Conservation (phyloP, 2,113 vertebrate genomes). For the Pelecanus crispus region DNA sequence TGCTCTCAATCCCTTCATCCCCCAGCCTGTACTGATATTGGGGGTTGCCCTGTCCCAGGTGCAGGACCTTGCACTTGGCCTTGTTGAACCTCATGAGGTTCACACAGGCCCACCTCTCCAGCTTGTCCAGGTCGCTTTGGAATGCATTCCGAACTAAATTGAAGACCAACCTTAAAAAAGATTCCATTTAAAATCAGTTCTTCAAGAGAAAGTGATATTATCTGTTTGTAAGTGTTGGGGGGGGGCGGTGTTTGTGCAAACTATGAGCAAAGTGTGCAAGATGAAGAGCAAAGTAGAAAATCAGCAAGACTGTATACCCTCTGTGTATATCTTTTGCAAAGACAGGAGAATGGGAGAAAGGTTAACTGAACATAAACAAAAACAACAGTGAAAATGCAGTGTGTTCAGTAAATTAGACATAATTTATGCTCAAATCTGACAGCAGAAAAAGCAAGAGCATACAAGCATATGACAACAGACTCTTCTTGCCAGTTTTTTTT, state of each 20-base stretch:
- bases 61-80: too few relatives aligned
- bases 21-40: too few relatives aligned
- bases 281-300: neutral
- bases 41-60: too few relatives aligned
- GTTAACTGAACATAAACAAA: neutral
- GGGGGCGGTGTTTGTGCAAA: neutral
- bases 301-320: neutral
- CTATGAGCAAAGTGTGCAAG: neutral
- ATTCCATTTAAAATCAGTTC: neutral
- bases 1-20: too few relatives aligned
- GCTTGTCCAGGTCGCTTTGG: too few relatives aligned
- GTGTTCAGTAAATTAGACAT: neutral
- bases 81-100: too few relatives aligned
- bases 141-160: too few relatives aligned
- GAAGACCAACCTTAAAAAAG: neutral
- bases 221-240: too few relatives aligned
- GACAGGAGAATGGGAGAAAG: neutral
- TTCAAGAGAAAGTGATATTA: neutral
- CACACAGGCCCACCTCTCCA: too few relatives aligned
- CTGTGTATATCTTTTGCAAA: neutral
- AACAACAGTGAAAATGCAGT: neutral
- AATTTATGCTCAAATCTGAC: neutral
- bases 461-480: neutral
- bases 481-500: neutral
- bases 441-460: neutral